Base-by-base conservation (phyloP, 2,888 invertebrate species). In the Neelides folsomi region DNA sequence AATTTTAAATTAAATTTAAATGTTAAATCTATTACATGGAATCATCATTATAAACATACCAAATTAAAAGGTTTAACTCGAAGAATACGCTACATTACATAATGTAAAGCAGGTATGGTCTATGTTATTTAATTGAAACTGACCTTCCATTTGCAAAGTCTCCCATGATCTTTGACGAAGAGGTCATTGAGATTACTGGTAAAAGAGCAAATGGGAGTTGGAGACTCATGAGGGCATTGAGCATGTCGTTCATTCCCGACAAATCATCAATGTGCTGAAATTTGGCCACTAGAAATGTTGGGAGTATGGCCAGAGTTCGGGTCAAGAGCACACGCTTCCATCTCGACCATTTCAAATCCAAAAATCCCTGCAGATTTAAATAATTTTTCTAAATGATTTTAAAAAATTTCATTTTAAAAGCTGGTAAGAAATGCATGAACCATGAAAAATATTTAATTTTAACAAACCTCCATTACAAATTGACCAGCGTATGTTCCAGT, bases 261-360 rank as follows among this genome's bases (percentile, higher is more conserved):
- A 88, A 71, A 64, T 84, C 79, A 44, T 79, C 72, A 64, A 86
- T 79, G 56, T 77, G 68, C 59, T 78, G 79, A 66, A 76, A 80
- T 66, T 79, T 77, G 1, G 83, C 83, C 39, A 83, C 73, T 56
- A 78, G 77, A 64, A 85, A 81, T 1, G 84, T 84, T 12, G 78
- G 78, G 7, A 80, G 70, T 58, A 90, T 88, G 20, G 90, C 90
- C 63, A 90, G 83, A 6, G 80, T 76, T 62, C 90, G 77, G 0
- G 90, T 90, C 63, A 90, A 76, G 16, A 88, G 71, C 1, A 90
- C 86, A 67, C 90, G 73, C 71, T 83, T 83, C 90, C 89, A 90
- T 38, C 86, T 77, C 1, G 83, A 77, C 88, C 88, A 89, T 65
- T 81, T 80, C 13, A 89, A 73, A 67, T 86, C 83, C 16, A 89